Base-by-base conservation (phyloP, 2,888 invertebrate species). In the Parnassius apollo region DNA sequence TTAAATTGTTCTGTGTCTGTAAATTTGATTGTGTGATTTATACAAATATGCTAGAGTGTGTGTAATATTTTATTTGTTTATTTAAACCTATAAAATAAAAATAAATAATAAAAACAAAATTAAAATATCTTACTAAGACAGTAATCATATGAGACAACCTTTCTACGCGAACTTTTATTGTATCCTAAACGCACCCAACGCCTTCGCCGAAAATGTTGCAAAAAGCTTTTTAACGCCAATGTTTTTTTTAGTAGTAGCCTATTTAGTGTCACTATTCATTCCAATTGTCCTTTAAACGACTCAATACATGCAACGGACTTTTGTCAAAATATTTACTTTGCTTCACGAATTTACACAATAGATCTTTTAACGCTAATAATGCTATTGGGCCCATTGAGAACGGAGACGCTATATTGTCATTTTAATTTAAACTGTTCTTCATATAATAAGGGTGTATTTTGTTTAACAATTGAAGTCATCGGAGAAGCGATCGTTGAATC, bases 301-400 rank as follows among this genome's bases (percentile, higher is more conserved):
- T 87, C 81, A 86, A 89, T 86, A 87, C 82, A 80, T 82, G 83
- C 85, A 84, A 88, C 80, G 82, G 80, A 83, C 81, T 85, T 83
- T 89, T 89, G 90, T 91, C 91, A 91, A 78, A 91, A 91, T 90
- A 91, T 91, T 91, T 91, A 88, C 89, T 86, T 83, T 82, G 73
- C 76, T 74, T 79, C 69, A 73, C 78, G 68, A 71, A 72, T 73
- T 76, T 69, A 62, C 72, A 89, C 89, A 91, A 90, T 80, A 65
- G 81, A 64, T 69, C 80, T 81, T 80, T 86, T 81, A 82, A 81
- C 78, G 82, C 86, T 85, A 86, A 88, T 88, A 89, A 88, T 85
- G 83, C 85, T 72, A 80, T 86, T 83, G 73, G 72, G 69, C 67
- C 73, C 80, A 82, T 83, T 83, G 76, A 80, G 75, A 78, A 75